A percentile compares a stretch with the other conserved stretches of the same genome.
These are phyloP conservation scores for Chiloscyllium plagiosum DNA, from an alignment of 2,113 vertebrate genomes.

Conservation along the genomic window DNA sequence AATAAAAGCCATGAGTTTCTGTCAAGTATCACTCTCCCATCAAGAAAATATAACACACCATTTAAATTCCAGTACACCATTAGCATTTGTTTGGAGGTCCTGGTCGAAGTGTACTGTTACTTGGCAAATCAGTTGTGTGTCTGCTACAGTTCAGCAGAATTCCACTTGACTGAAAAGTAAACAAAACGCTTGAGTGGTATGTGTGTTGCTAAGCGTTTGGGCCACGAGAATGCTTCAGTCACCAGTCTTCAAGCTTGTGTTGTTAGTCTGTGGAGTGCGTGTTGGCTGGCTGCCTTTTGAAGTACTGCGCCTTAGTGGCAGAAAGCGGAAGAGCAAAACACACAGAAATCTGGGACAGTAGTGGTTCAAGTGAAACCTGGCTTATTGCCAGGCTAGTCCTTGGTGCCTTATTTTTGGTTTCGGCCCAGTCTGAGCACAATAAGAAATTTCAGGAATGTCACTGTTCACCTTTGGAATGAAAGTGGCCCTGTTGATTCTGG, in stretches of 20 bases:
- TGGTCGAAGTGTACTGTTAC: neutral
- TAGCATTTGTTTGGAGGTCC: neutral
- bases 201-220: constrained; percentile 66
- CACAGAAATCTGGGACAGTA: constrained; percentile 27
- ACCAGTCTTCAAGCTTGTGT: constrained; percentile 50
- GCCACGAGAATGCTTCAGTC: constrained; percentile 61
- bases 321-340: constrained; percentile 50
- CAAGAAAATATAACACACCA: neutral
- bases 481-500: constrained; percentile 10
- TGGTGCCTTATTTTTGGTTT: constrained; percentile 59
- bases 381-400: constrained; percentile 45
- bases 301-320: constrained; percentile 39
- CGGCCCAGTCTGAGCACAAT: constrained; percentile 53
- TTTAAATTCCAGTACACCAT: neutral
- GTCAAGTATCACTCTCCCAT: neutral
- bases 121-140: neutral
- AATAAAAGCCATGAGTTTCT: neutral
- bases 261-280: constrained; percentile 66
- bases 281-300: constrained; percentile 55
- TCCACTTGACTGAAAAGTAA: constrained; percentile 33
- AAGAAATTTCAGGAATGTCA: constrained; percentile 65
- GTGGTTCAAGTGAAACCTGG: constrained; percentile 54
- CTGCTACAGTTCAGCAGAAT: constrained; percentile 7
- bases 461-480: constrained; percentile 50
- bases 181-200: neutral